Evolutionary conservation across 2,113 vertebrate genomes (phyloP).

Genomic region (Oreochromis spilurus): DNA sequence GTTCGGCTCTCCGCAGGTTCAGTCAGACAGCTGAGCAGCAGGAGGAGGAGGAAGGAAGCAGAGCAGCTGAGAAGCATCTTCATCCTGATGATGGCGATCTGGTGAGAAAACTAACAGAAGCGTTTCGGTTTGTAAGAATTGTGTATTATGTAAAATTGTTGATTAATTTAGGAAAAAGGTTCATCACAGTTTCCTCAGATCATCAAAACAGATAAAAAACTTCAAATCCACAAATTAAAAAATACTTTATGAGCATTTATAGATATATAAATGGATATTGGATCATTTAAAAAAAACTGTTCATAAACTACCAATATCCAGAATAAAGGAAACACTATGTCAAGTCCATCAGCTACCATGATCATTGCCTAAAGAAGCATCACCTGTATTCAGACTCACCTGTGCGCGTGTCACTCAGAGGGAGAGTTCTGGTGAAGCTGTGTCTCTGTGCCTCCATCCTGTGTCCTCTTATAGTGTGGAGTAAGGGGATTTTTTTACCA

Average conservation of each 20-base stretch:
- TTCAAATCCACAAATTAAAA: background rate
- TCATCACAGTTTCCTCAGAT: background rate
- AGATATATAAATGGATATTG: background rate
- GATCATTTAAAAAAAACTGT: background rate
- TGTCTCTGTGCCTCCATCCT: constrained; percentile 47
- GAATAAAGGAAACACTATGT: background rate
- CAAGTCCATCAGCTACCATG: background rate
- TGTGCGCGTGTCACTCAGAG: constrained; percentile 25
- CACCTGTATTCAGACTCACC: constrained; percentile 37
- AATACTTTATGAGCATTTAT: background rate
- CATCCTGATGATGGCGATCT: constrained; percentile 24
- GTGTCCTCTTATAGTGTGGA: constrained; percentile 63
- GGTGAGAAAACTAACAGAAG: background rate
- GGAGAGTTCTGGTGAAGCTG: constrained; percentile 10
- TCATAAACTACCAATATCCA: background rate
- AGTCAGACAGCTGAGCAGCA: constrained; percentile 36
- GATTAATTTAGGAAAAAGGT: background rate
- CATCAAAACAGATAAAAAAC: background rate
- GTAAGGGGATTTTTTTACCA: constrained; percentile 45
- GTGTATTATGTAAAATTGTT: background rate
- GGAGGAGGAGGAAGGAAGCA: constrained; percentile 24
- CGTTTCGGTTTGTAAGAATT: background rate
- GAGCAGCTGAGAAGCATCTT: constrained; percentile 11
- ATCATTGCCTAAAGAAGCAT: background rate
- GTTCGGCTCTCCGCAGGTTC: background rate